Evolutionary conservation across 1,140 invertebrate species (phyloP), one percentile per base, ranked within the genome.

Genomic region (Sminthurinus signatus): DNA sequence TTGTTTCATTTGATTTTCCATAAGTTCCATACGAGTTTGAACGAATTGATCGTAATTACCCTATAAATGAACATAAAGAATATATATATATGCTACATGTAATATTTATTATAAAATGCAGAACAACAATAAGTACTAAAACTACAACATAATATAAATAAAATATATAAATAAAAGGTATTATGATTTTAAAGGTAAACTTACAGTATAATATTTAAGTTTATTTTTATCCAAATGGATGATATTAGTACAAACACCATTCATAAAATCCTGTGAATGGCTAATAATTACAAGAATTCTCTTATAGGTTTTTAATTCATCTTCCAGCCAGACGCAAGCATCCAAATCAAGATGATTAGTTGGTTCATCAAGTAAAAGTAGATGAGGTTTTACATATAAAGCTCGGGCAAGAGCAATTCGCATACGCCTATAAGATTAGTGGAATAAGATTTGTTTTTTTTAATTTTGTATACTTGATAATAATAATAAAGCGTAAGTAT

Each of bases 201-300:
- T 83, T 92, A 81, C 94, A 19, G 88, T 89, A 77, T 93, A 99
- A 78, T 95, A 96, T 74, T 96, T 93, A 0, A 99, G 82, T 58
- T 90, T 87, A 72, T 91, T 91, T 75, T 96, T 88, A 74, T 92
- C 87, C 75, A 99, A 85, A 78, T 99, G 95, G 72, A 99, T 88
- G 60, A 98, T 98, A 77, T 99, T 98, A 19, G 93, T 99, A 79
- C 96, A 99, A 46, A 99, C 93, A 63, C 96, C 96, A 78, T 99
- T 99, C 63, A 99, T 80, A 76, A 99, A 99, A 85, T 99, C 97
- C 82, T 99, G 96, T 5, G 97, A 99, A 78, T 99, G 97, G 1
- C 96, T 99, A 71, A 99, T 95, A 54, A 99, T 86, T n/a, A 99
- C 89, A 69, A 99, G 80, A 78, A 98, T 98, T 73, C 95, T 83